Evolutionary conservation across 1,140 invertebrate species (phyloP), one percentile per base, ranked within the genome.

Genomic region (Hyposmocoma kahamanoa): DNA sequence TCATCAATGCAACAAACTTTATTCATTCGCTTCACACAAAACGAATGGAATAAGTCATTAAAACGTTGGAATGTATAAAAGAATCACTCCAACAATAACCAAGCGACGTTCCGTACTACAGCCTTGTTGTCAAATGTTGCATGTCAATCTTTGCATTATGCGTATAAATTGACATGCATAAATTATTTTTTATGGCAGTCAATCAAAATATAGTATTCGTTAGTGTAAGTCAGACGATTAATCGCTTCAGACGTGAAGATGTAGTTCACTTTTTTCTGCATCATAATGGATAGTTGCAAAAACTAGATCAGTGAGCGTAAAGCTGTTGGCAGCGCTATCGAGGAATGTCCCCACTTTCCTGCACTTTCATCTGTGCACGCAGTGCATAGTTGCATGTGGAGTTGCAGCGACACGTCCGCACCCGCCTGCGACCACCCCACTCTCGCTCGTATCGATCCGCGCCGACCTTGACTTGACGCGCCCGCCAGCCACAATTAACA

Each of bases 321-420:
- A 56, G 39, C 48, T 45, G 54, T 58, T 46, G 44, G 38, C 50
- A 44, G 43, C 47, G 49, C 59, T 59, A 59, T 57, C 53, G 49
- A 73, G 65, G 77, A 81, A 84, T 81, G 64, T 68, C 66, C 63
- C 63, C 67, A 80, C 80, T 84, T 84, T 84, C 76, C 30, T 77
- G 67, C 65, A 80, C 76, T 80, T 84, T 84, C 74, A 54, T 81
- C 59, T 50, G 53, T 59, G 41, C 55, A 53, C 56, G 53, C 62
- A 61, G 61, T 66, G 72, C 67, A 72, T 65, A 62, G 61, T 60
- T 72, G 67, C 64, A 68, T 60, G 56, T 48, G 59, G 53, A 43
- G 41, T 48, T 41, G 32, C 34, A 20, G 38, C 50, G 38, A 22
- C 41, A 36, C 32, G 32, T 17, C 32, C 20, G 18, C 34, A 8